Conservation (phyloP, 2,113 vertebrate species). For the Saguinus imperator region DNA sequence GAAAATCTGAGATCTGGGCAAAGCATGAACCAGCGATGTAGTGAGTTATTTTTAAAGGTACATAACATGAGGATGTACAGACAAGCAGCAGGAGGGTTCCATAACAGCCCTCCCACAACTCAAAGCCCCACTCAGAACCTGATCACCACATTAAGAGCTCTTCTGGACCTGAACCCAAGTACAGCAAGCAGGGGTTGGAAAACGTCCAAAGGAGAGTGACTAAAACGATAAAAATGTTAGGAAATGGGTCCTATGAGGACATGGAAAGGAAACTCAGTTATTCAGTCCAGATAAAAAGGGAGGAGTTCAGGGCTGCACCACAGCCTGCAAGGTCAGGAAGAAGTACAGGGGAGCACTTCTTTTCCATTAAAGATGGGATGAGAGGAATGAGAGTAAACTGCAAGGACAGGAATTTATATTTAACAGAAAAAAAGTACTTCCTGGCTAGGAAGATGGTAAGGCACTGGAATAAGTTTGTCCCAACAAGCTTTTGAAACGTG, state of each 20-base stretch:
- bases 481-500: slow-evolving; percentile 18
- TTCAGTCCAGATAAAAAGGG: slow-evolving; percentile 19
- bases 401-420: neutral
- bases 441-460: neutral
- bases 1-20: neutral
- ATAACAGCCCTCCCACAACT: neutral
- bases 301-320: neutral
- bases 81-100: neutral
- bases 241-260: neutral
- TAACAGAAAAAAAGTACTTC: neutral
- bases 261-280: neutral
- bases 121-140: neutral
- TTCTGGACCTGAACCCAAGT: slow-evolving; percentile 8
- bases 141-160: neutral
- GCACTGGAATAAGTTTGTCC: neutral
- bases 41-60: neutral
- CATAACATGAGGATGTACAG: neutral
- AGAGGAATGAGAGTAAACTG: neutral
- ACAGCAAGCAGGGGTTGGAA: neutral
- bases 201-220: neutral
- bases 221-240: neutral
- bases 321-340: slow-evolving; percentile 1
- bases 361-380: neutral
- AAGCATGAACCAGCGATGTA: neutral
- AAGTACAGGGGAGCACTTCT: neutral